Evolutionary conservation across 1,140 invertebrate species (phyloP), one percentile per base, ranked within the genome.

Genomic region (Drosophila grimshawi): DNA sequence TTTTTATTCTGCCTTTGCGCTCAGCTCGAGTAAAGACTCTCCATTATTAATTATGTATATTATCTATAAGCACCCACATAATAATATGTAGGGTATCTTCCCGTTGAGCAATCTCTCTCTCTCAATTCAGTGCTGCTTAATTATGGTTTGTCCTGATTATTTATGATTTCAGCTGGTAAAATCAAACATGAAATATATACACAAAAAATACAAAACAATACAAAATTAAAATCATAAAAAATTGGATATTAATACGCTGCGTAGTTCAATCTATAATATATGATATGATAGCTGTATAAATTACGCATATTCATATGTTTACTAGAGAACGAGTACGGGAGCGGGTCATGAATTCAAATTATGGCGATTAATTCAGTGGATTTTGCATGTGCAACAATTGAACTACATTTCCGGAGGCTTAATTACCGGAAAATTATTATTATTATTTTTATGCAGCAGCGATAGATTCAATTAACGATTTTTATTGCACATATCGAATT

Each of bases 301-400:
- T 49, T 49, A 59, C 35, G n/a, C 19, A 4, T 61, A 55, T 61
- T 73, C 68, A 68, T 68, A 37, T 73, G 69, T 72, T 66, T 59
- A 59, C 49, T 66, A 7, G 7, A 57, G 46, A 6, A 29, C 5
- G 37, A 11, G 29, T 10, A 4, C 33, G 30, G 2, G 19, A 19
- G 19, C 19, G 19, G 19, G 19, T 11, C 41, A 66, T 71, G 68
- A 65, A 71, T 71, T 64, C 57, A 57, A 71, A 71, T 71, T 45
- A 56, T 27, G 7, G 7, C 35, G 48, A 37, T 69, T 69, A 61
- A 69, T 62, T 69, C 52, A 43, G 32, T 52, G 37, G 48, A 39
- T 51, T 68, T 19, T 68, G 52, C 35, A 46, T 7, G 27, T 10
- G 39, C 56, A 3, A 10, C 41, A 70, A 57, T 65, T 49, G 43